Evolutionary conservation across 2,113 vertebrate species (phyloP), one percentile per base, ranked within the genome.

Genomic region (Poeciliopsis turrubarensis): DNA sequence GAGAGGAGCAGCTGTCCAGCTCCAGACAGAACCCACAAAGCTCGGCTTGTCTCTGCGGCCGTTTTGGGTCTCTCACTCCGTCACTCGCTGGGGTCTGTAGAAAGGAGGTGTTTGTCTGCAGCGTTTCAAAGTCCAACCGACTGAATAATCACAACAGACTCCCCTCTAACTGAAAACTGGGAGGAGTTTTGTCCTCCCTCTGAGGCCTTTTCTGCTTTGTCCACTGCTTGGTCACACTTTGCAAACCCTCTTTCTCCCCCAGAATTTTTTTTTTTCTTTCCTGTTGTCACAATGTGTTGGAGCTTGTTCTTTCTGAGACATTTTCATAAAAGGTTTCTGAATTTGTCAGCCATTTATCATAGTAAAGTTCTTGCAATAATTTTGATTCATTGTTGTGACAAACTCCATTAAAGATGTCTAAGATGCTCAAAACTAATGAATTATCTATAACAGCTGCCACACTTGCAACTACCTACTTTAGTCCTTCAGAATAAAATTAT

Each of bases 1-100:
- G 65, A 72, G 81, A 88, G 64, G 88, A 89, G 88, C 89, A 93
- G 89, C 92, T 90, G 89, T 90, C 86, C 80, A 39, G 60, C 37
- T 79, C 62, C 68, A 85, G 81, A 86, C 79, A 83, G 82, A 89
- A 86, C 65, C 78, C 73, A 92, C 89, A 92, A 92, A 90, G 89
- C 90, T 74, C 34, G 72, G 85, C 73, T 86, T 92, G 91, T 91
- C 68, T 68, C 70, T 26, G 19, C 26, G 0, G 69, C 81, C 70
- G 65, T 74, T 78, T 74, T 68, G 79, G 77, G 79, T 83, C 81
- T 68, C 75, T 44, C 73, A n/a, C 64, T 39, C 70, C 57, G 60
- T 70, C 83, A 54, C 70, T 83, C 71, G 41, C 75, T 82, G 0
- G 5, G 80, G 73, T 65, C 66, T 75, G 63, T 84, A 87, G 86